A percentile compares a stretch with the other conserved stretches of the same genome.
Evolutionary conservation across 2,113 vertebrate species (phyloP).

Genomic region (Colaptes auratus): DNA sequence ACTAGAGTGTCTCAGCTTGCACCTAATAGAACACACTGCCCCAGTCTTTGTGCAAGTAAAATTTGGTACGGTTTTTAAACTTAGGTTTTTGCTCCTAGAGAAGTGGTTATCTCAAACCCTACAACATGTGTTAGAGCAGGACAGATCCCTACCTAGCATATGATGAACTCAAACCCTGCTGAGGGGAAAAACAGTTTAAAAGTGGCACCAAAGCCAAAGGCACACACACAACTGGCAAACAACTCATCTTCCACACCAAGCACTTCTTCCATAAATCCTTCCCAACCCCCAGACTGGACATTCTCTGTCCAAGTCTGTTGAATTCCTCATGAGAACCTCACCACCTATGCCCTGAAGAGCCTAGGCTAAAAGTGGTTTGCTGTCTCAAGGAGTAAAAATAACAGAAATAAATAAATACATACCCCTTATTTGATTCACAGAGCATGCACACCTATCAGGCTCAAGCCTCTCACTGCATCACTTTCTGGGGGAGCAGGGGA

Average conservation of each 20-base stretch:
- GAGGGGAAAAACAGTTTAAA: background rate
- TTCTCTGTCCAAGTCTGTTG: constrained; percentile 12
- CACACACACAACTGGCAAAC: background rate
- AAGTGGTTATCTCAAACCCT: background rate
- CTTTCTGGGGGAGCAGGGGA: background rate
- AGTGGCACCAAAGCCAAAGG: background rate
- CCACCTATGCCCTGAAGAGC: background rate
- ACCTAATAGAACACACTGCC: background rate
- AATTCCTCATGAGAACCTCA: constrained; percentile 54
- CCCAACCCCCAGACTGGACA: constrained; percentile 38
- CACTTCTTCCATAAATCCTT: constrained; percentile 9
- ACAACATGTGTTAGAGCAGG: background rate
- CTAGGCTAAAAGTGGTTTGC: background rate
- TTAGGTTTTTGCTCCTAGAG: background rate
- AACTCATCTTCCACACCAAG: background rate
- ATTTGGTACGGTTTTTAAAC: background rate
- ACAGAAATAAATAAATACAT: background rate
- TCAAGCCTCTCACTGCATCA: background rate
- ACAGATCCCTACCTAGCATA: background rate
- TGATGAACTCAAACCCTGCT: background rate
- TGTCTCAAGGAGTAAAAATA: background rate
- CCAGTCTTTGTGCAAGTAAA: background rate
- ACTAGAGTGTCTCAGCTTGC: background rate
- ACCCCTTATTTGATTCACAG: background rate
- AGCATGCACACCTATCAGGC: background rate